Evolutionary conservation across 2,888 invertebrate species (phyloP).

Genomic region (Mactromeris polynyma): DNA sequence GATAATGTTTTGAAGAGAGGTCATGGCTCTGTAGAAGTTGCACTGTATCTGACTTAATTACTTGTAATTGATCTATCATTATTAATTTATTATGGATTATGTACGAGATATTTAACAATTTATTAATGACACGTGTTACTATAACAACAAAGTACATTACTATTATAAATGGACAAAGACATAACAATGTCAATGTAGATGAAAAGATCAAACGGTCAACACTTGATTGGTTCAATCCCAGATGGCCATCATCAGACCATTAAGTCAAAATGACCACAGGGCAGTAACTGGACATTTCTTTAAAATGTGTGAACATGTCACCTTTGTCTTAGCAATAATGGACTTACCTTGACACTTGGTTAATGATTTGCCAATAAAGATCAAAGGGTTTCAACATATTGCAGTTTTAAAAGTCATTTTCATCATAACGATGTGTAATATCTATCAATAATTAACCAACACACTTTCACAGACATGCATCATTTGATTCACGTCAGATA

Average conservation of each 20-base stretch:
- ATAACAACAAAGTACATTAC: background rate
- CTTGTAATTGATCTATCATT: too few relatives aligned
- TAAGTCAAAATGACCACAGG: constrained; percentile 9
- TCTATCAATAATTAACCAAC: background rate
- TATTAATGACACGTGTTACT: background rate
- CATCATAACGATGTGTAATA: background rate
- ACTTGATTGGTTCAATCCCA: constrained; percentile 1
- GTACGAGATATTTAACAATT: too few relatives aligned
- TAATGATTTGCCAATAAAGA: constrained; percentile 34
- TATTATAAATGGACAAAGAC: background rate
- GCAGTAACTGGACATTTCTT: constrained; percentile 26
- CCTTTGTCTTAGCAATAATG: constrained; percentile 25
- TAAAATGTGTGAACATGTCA: constrained; percentile 21
- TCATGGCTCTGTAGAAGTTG: too few relatives aligned
- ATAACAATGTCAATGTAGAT: background rate
- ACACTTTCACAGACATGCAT: background rate
- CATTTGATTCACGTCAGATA: background rate
- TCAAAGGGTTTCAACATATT: constrained; percentile 23
- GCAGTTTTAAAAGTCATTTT: background rate
- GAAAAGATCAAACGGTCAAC: constrained; percentile 5
- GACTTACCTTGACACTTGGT: constrained; percentile 40
- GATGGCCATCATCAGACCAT: constrained; percentile 35
- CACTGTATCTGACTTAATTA: too few relatives aligned
- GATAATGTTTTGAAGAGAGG: too few relatives aligned
- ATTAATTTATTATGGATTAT: too few relatives aligned